Conservation (phyloP, 2,113 vertebrate genomes). For the Aptenodytes forsteri region DNA sequence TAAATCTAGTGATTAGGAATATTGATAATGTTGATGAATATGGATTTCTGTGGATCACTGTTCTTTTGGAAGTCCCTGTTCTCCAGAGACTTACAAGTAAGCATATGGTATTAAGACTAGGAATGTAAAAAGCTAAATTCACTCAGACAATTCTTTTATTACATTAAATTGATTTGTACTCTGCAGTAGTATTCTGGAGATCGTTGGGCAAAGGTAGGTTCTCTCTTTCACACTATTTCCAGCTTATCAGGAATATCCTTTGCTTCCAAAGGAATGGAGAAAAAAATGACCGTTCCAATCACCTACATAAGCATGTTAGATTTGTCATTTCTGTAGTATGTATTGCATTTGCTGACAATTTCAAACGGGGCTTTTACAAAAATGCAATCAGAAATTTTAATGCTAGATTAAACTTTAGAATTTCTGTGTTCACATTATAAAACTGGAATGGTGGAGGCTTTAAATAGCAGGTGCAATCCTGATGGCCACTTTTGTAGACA, state of each 20-base stretch:
- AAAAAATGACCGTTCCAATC: not conserved
- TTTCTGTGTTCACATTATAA: not conserved
- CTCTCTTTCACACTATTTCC: not conserved
- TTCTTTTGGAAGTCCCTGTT: not conserved
- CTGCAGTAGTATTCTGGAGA: not conserved
- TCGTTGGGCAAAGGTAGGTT: slow-evolving; percentile 15
- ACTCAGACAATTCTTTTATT: not conserved
- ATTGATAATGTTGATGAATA: not conserved
- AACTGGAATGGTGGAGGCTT: not conserved
- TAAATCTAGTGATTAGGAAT: not conserved
- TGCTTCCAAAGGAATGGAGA: not conserved
- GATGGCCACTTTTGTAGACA: not conserved
- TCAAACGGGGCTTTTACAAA: not conserved
- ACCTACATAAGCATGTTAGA: not conserved
- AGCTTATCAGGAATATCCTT: not conserved
- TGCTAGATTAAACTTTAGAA: not conserved
- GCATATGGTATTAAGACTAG: not conserved
- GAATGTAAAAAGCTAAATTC: not conserved
- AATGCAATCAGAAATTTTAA: not conserved
- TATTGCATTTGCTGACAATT: not conserved
- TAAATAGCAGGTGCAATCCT: not conserved
- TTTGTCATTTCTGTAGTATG: not conserved
- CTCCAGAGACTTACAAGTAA: not conserved
- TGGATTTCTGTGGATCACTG: not conserved
- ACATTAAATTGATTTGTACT: not conserved